Percentiles rank a stretch among this genome's conserved stretches.
Conservation (phyloP, 1,140 invertebrate genomes). For the Leptinotarsa undecemlineata region DNA sequence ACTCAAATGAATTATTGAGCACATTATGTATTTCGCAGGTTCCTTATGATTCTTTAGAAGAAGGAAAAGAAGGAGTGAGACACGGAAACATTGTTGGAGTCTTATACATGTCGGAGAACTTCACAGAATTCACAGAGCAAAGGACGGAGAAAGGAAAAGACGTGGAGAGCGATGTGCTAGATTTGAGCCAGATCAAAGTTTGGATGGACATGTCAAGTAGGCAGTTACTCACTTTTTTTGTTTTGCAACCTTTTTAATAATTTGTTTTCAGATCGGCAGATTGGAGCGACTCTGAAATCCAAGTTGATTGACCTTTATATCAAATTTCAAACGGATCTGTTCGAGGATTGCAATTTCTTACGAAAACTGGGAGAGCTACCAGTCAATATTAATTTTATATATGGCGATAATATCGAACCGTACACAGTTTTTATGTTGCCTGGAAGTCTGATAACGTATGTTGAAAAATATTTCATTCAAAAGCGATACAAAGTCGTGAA, state of each 20-base stretch:
- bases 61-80: slow-evolving; percentile 65
- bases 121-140: slow-evolving; percentile 66
- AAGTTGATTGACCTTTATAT: slow-evolving; percentile 67
- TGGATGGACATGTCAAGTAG: slow-evolving; percentile 75
- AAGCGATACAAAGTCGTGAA: too few species aligned
- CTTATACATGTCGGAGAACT: slow-evolving; percentile 74
- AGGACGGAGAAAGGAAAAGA: slow-evolving; percentile 62
- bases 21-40: slow-evolving; percentile 27
- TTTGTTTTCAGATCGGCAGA: slow-evolving; percentile 68
- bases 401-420: slow-evolving; percentile 66
- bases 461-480: slow-evolving; percentile 16
- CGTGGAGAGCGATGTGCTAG: slow-evolving; percentile 58
- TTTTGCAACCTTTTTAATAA: not conserved
- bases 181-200: slow-evolving; percentile 65
- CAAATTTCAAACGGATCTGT: slow-evolving; percentile 60
- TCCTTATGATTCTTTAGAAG: slow-evolving; percentile 58
- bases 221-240: slow-evolving; percentile 27
- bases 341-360: slow-evolving; percentile 64
- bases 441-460: slow-evolving; percentile 73
- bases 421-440: slow-evolving; percentile 78
- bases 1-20: too few species aligned
- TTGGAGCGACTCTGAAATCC: slow-evolving; percentile 66
- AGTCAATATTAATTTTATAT: slow-evolving; percentile 65
- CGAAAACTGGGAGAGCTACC: slow-evolving; percentile 62
- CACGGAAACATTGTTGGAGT: slow-evolving; percentile 70